phyloP scores from a whole-genome alignment of 2,113 vertebrate species.

The Zingel zingel region DNA sequence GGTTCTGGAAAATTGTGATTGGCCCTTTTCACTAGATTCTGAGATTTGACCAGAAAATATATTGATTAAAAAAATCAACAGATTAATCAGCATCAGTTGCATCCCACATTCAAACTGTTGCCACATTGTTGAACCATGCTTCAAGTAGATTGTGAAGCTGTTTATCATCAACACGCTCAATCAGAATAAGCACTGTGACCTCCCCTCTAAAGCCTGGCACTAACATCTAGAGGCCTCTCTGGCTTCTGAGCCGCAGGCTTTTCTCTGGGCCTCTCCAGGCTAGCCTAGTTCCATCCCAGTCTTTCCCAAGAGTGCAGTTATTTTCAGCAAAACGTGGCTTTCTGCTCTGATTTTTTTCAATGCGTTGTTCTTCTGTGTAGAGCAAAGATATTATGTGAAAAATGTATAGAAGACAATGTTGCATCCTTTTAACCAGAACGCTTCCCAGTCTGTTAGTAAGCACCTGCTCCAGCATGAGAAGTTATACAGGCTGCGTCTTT shows the following conservation, averaged over 20 bases:
- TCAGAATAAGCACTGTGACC: conserved; percentile 25
- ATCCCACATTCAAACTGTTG: conserved; percentile 8
- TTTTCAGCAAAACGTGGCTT: conserved; percentile 65
- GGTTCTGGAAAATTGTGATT: not conserved
- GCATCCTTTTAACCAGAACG: conserved; percentile 7
- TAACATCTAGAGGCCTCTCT: conserved; percentile 26
- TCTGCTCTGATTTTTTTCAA: conserved; percentile 66
- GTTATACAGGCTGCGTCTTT: not conserved
- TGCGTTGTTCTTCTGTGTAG: conserved; percentile 38
- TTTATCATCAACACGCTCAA: conserved; percentile 32
- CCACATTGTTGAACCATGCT: conserved; percentile 30
- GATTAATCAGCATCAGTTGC: conserved; percentile 19
- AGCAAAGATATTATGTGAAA: conserved; percentile 24
- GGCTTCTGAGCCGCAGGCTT: conserved; percentile 47
- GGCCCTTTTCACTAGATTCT: not conserved
- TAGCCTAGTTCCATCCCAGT: conserved; percentile 72
- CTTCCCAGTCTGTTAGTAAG: conserved; percentile 9
- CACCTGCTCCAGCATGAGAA: conserved; percentile 29
- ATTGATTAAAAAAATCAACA: not conserved
- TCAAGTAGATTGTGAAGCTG: conserved; percentile 32
- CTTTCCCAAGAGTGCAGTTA: conserved; percentile 70
- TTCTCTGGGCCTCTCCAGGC: conserved; percentile 45
- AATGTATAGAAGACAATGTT: conserved; percentile 15
- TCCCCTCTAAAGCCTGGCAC: conserved; percentile 33
- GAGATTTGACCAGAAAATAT: not conserved